Evolutionary conservation across 2,888 invertebrate genomes (phyloP), one percentile per base, ranked within the genome.

Genomic region (Miltochrista miniata): DNA sequence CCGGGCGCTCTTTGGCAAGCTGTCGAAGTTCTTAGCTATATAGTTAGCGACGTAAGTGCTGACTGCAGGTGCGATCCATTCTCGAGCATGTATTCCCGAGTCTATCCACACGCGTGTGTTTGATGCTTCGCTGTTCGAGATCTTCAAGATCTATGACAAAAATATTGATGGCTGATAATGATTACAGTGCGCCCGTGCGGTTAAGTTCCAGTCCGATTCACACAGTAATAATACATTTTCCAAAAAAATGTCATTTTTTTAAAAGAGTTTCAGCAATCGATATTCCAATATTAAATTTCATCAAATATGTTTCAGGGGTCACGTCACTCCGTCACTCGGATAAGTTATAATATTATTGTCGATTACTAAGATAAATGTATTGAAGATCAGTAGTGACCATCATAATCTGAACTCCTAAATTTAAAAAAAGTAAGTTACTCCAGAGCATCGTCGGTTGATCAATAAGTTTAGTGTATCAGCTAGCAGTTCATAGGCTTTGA

Each of bases 21-120:
- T 83, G 18, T 95, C 93, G 75, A 95, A 95, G 76, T 96, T 95
- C 55, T 93, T 94, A 0, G 94, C 93, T 40, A 97, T 86, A 66
- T 95, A 92, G 74, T 96, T 93, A 41, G 96, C 94, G 31, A 96
- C 91, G 74, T 94, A 97, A 0, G 96, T 95, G 3, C 95, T 95
- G 0, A 95, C 93, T 0, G 97, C 96, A 0, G 96, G 96, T 0
- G 96, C 95, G 55, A 97, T 96, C 97, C 97, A 98, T 92, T 98
- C 98, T 39, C 98, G 92, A 1, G 97, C 97, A 76, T 98, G 97
- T 62, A 97, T 97, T 7, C 97, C 97, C 4, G 95, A 95, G 74
- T 96, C 96, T 56, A 96, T 91, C 95, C 96, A 96, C 30, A 96
- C 90, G 0, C 94, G 93, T 2, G 92, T 91, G 54, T 94, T 95